Evolutionary conservation across 2,113 vertebrate species (phyloP).

Genomic region (Ictidomys tridecemlineatus): DNA sequence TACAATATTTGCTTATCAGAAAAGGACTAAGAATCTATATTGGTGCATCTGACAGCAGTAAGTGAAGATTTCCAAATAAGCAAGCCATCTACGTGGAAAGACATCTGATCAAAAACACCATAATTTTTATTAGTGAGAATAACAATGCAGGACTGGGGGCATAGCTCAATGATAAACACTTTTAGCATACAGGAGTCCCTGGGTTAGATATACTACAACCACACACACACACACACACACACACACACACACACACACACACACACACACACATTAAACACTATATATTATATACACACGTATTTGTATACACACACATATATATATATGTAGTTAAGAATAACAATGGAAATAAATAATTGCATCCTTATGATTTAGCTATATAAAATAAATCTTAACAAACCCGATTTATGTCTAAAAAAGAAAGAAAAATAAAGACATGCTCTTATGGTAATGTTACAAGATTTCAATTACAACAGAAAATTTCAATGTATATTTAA

Average conservation of each 20-base stretch:
- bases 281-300: too few relatives aligned
- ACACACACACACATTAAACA: too few relatives aligned
- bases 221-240: too few relatives aligned
- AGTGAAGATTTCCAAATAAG: constrained; percentile 76
- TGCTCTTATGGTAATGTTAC: background rate
- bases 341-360: constrained; percentile 58
- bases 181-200: too few relatives aligned
- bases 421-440: background rate
- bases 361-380: constrained; percentile 45
- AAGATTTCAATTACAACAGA: background rate
- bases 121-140: constrained; percentile 54
- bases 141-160: background rate
- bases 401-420: background rate
- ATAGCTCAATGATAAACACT: too few relatives aligned
- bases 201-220: too few relatives aligned
- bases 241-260: too few relatives aligned
- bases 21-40: constrained; percentile 69
- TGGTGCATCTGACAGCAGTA: constrained; percentile 53
- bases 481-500: background rate
- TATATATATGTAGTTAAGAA: too few relatives aligned
- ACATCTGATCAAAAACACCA: constrained; percentile 25
- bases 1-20: constrained; percentile 64
- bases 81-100: constrained; percentile 55
- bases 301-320: too few relatives aligned
- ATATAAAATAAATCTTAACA: constrained; percentile 43